Conservation (phyloP, 2,113 vertebrate genomes). For the Ramphastos sulfuratus region DNA sequence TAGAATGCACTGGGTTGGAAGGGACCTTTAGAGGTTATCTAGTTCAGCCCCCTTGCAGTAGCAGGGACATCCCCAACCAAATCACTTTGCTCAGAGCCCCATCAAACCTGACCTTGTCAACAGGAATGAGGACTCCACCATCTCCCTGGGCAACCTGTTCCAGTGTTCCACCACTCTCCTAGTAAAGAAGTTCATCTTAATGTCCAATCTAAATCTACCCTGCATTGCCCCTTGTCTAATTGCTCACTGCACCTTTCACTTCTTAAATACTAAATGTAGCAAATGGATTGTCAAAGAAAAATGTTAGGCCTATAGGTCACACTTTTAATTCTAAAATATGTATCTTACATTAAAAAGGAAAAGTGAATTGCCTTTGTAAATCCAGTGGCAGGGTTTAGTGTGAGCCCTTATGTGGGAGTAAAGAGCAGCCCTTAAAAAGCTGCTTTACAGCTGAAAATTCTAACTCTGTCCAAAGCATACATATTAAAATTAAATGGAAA, state of each 20-base stretch:
- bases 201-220: no score
- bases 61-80: no score
- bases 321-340: background rate
- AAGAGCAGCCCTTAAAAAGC: background rate
- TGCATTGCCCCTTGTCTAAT: no score
- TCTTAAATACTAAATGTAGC: background rate
- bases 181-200: no score
- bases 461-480: background rate
- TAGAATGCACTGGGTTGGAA: no score
- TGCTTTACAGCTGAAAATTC: background rate
- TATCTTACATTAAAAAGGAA: background rate
- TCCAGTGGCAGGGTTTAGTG: background rate
- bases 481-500: background rate
- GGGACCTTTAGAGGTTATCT: no score
- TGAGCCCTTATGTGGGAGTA: background rate
- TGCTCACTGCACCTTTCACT: background rate
- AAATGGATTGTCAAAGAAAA: background rate
- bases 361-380: background rate
- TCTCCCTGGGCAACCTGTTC: no score
- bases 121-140: no score
- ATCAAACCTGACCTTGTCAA: no score
- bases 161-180: no score
- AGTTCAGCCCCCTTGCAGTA: no score
- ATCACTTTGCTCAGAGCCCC: no score
- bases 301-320: background rate